A percentile compares a stretch with the other conserved stretches of the same genome.
phyloP scores from a whole-genome alignment of 2,113 vertebrate species.

The Coturnix japonica region DNA sequence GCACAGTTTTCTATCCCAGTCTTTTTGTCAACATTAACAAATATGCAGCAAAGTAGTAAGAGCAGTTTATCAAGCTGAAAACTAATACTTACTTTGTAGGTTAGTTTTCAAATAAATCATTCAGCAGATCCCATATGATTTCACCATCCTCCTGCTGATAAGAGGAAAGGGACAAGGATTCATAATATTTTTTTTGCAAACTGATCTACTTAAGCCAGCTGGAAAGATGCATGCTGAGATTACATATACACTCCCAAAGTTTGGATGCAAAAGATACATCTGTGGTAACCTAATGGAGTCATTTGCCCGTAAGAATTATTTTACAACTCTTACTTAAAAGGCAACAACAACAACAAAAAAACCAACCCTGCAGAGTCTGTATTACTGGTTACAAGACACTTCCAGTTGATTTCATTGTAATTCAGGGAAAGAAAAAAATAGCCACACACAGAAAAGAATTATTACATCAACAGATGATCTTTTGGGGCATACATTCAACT shows the following conservation, averaged over 20 bases:
- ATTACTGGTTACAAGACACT: not conserved
- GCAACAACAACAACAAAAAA: not conserved
- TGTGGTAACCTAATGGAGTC: not conserved
- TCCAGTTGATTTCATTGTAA: not conserved
- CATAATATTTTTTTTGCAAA: not conserved
- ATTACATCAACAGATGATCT: not conserved
- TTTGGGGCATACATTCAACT: not conserved
- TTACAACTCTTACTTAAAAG: not conserved
- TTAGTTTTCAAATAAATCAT: not conserved
- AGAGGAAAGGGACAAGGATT: not conserved
- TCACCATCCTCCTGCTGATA: not conserved
- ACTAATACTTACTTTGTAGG: not conserved
- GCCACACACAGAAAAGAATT: not conserved
- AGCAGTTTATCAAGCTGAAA: not conserved
- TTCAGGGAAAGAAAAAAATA: not conserved
- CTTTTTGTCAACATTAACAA: not conserved
- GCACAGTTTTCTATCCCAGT: not conserved
- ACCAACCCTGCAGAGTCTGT: not conserved
- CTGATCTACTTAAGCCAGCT: not conserved
- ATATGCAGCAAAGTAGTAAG: not conserved
- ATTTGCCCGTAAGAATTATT: not conserved
- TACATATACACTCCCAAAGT: not conserved
- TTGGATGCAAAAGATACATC: not conserved
- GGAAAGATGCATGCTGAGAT: not conserved
- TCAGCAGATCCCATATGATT: not conserved